Conservation (phyloP, 2,113 vertebrate species). For the Mesembrinibis cayennensis region DNA sequence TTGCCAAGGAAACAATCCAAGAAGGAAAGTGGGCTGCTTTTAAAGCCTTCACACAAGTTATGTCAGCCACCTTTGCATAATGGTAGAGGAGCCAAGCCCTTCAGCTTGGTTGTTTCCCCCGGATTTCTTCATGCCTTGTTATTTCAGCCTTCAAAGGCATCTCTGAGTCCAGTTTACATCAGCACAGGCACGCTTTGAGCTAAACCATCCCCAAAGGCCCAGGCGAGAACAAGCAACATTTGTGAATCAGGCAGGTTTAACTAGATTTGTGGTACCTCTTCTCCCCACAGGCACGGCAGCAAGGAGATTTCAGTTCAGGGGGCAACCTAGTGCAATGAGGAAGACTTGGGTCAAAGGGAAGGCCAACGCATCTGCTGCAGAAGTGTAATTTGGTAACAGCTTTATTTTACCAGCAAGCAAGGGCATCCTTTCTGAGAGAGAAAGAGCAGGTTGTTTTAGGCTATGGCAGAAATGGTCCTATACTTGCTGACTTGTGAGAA, state of each 20-base stretch:
- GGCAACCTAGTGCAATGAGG: neutral
- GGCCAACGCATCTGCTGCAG: neutral
- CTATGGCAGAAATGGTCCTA: neutral
- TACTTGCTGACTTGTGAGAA: neutral
- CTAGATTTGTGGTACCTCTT: neutral
- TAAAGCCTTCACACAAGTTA: neutral
- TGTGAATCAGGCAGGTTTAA: neutral
- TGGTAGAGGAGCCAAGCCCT: neutral
- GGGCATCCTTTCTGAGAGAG: neutral
- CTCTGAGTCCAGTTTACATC: neutral
- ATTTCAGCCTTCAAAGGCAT: neutral
- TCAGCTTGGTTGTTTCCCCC: neutral
- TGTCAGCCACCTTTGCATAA: neutral
- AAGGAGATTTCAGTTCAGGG: neutral
- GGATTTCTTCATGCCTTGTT: neutral
- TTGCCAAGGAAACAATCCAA: conserved; percentile 3
- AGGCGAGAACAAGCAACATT: neutral
- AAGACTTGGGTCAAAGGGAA: neutral
- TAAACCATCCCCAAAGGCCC: neutral
- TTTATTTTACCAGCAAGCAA: neutral
- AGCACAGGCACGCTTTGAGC: neutral
- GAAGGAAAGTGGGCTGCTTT: neutral
- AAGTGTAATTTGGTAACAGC: neutral
- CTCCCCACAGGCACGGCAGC: neutral
- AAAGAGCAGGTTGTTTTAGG: neutral